Base-by-base conservation (phyloP, 2,888 invertebrate genomes). In the Calameuta idolon region DNA sequence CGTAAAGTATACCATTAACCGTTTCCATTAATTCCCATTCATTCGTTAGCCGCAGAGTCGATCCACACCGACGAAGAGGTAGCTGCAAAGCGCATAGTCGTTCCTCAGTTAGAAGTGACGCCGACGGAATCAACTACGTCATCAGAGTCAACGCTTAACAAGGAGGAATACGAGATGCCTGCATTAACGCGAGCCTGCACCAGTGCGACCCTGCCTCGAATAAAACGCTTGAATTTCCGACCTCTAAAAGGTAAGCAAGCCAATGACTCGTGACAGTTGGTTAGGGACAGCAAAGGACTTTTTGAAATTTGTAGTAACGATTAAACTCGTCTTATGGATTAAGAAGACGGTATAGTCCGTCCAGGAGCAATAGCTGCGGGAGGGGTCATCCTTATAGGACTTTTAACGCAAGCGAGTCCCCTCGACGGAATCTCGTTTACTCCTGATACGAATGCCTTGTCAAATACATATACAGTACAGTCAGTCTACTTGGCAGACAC, bases 201-300 rank as follows among this genome's bases (percentile, higher is more conserved):
- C 80, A 86, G 88, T 82, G 85, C 83, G 76, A 85, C 86, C 76
- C 83, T 89, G 73, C 88, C 89, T 35, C 84, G 88, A 68, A 83
- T 89, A 78, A 89, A 89, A 79, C 85, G 85, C 31, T 83, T 87
- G 71, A 85, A 85, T 77, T 85, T 87, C 74, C 81, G 83, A 15
- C 80, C 85, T 34, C 81, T 85, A 77, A 84, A 82, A 81, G 84
- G 89, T 89, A 69, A 87, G 86, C 83, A 15, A 34, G 68, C 71
- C 74, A 71, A 15, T 1, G 12, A 12, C 71, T 71, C 1, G 12
- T 3, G 3, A 35, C 31, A 9, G 5, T 55, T 23, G 9, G 23
- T 0, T 55, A 0, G 40, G 4, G 15, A 12, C 40, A 23, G 33
- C 1, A 1, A 33, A 55, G 5, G 23, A 0, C 15, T 23, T 23